Conservation (phyloP, 1,140 invertebrate species). For the Lepidostoma basale region DNA sequence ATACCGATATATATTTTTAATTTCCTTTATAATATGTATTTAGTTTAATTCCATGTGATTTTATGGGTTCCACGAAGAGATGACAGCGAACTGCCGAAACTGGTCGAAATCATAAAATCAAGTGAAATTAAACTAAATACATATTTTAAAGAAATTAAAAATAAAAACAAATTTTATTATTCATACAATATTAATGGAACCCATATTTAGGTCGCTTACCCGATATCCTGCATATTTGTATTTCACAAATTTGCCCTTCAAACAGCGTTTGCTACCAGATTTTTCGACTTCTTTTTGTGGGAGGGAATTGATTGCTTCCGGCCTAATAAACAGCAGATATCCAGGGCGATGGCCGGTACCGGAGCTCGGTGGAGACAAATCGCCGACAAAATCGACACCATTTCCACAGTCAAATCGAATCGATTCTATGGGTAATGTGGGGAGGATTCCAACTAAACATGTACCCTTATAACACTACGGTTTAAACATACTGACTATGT, state of each 20-base stretch:
- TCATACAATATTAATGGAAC: too few relatives aligned
- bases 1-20: too few relatives aligned
- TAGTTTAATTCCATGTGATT: too few relatives aligned
- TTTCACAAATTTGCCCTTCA: not conserved
- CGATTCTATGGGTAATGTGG: conserved; percentile 17
- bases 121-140: too few relatives aligned
- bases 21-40: too few relatives aligned
- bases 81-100: too few relatives aligned
- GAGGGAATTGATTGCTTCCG: not conserved
- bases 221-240: not conserved
- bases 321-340: conserved; percentile 17
- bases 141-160: too few relatives aligned
- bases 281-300: not conserved
- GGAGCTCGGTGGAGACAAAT: conserved; percentile 37
- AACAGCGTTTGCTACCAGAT: not conserved
- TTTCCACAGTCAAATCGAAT: conserved; percentile 28
- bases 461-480: conserved; percentile 1
- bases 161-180: too few relatives aligned
- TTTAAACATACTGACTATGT: too few relatives aligned
- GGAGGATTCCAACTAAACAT: conserved; percentile 5
- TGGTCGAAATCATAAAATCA: too few relatives aligned
- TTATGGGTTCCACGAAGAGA: too few relatives aligned
- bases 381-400: conserved; percentile 37
- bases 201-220: too few relatives aligned
- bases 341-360: conserved; percentile 13